These are phyloP conservation scores for Tapera naevia DNA, from an alignment of 2,797 vertebrate species.

Conservation along the genomic window DNA sequence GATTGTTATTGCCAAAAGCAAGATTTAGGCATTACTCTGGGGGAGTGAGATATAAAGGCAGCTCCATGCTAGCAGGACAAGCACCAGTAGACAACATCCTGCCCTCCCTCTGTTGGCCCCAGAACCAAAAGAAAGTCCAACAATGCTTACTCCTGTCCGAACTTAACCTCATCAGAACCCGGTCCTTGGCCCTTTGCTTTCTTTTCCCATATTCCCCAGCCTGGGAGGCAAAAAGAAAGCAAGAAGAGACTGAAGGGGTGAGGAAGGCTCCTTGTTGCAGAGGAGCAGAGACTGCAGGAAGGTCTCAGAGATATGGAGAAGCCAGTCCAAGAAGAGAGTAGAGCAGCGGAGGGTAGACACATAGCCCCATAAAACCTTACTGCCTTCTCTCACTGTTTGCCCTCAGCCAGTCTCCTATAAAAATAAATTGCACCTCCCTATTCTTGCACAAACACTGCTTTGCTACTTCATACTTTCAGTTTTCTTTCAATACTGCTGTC, in stretches of 20 bases:
- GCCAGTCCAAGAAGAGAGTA: not conserved
- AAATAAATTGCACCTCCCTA: not conserved
- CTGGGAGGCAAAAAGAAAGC: not conserved
- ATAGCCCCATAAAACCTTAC: not conserved
- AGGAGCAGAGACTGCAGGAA: not conserved
- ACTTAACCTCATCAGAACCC: not conserved
- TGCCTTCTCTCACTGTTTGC: not conserved
- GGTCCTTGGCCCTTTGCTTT: not conserved
- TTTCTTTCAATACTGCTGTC: not conserved
- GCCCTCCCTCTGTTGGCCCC: rapidly evolving
- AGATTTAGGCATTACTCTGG: not conserved
- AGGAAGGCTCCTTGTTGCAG: not conserved
- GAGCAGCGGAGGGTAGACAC: not conserved
- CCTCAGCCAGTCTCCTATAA: not conserved
- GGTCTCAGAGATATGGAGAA: not conserved
- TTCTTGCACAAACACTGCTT: not conserved
- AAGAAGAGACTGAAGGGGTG: not conserved
- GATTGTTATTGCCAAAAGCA: rapidly evolving
- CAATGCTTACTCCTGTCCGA: rapidly evolving
- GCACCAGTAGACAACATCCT: not conserved
- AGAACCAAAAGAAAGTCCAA: not conserved
- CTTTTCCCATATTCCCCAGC: not conserved
- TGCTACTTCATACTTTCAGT: not conserved
- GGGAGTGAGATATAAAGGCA: not conserved
- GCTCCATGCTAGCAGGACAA: not conserved